Evolutionary conservation across 2,888 invertebrate genomes (phyloP).

Genomic region (Pachydiplax longipennis): DNA sequence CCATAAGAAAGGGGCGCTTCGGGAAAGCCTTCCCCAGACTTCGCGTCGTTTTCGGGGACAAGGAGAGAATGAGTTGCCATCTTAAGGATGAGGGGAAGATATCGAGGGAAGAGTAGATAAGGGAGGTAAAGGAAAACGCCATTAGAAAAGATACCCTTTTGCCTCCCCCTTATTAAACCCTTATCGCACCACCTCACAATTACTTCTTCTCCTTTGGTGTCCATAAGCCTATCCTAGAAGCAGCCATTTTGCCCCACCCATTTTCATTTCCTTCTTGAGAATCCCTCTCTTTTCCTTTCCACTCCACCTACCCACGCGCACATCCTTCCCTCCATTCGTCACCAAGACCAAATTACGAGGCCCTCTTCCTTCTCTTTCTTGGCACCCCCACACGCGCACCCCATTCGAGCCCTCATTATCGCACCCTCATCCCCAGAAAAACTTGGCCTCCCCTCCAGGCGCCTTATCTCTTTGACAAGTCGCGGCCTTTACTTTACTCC

Average conservation of each 20-base stretch:
- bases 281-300: background rate
- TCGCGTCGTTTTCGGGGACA: background rate
- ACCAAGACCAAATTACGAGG: constrained; percentile 13
- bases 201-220: background rate
- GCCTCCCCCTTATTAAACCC: background rate
- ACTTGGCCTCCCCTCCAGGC: background rate
- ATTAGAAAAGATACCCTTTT: constrained; percentile 38
- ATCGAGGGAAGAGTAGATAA: background rate
- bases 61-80: constrained; percentile 7
- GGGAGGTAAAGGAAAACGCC: background rate
- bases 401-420: constrained; percentile 23
- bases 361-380: background rate
- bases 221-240: background rate
- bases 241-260: background rate
- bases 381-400: background rate
- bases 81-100: constrained; percentile 17
- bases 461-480: constrained; percentile 34
- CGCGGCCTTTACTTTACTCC: background rate
- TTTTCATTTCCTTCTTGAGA: constrained; percentile 36
- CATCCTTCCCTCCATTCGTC: constrained; percentile 7
- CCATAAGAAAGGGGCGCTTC: constrained; percentile 16
- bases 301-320: background rate
- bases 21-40: background rate
- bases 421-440: background rate
- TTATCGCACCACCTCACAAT: background rate